A percentile compares a stretch with the other conserved stretches of the same genome.
Conservation (phyloP, 2,888 invertebrate species). For the Nymphalis polychloros region DNA sequence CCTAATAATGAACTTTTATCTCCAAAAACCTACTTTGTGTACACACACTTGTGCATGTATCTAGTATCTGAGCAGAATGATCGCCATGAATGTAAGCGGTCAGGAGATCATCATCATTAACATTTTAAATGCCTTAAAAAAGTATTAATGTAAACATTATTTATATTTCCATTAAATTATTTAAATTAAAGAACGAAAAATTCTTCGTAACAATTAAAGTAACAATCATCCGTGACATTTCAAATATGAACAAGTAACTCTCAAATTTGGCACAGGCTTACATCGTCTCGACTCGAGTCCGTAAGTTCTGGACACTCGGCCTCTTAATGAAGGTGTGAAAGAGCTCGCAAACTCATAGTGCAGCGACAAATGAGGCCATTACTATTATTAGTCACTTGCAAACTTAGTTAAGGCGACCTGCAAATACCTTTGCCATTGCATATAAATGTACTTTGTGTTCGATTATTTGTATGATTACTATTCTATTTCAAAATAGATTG, state of each 20-base stretch:
- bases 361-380: conserved; percentile 48
- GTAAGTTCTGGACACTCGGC: conserved; percentile 48
- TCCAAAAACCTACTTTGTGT: no score
- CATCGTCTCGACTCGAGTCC: conserved; percentile 47
- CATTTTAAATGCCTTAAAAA: background rate
- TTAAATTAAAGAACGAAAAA: background rate
- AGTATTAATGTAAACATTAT: background rate
- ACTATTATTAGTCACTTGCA: conserved; percentile 45
- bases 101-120: no score
- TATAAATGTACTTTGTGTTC: conserved; percentile 24
- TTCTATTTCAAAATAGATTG: background rate
- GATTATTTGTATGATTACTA: background rate
- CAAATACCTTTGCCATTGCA: conserved; percentile 21
- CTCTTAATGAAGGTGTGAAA: conserved; percentile 55
- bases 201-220: conserved; percentile 19
- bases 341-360: conserved; percentile 46
- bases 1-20: no score
- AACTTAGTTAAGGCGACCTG: conserved; percentile 44
- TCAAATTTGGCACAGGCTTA: conserved; percentile 54
- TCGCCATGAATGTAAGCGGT: no score
- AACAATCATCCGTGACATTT: conserved; percentile 38
- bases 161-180: background rate
- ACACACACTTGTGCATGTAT: no score
- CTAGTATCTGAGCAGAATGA: no score
- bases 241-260: conserved; percentile 50